Conservation (phyloP, 2,113 vertebrate species). For the Irena cyanogastra region DNA sequence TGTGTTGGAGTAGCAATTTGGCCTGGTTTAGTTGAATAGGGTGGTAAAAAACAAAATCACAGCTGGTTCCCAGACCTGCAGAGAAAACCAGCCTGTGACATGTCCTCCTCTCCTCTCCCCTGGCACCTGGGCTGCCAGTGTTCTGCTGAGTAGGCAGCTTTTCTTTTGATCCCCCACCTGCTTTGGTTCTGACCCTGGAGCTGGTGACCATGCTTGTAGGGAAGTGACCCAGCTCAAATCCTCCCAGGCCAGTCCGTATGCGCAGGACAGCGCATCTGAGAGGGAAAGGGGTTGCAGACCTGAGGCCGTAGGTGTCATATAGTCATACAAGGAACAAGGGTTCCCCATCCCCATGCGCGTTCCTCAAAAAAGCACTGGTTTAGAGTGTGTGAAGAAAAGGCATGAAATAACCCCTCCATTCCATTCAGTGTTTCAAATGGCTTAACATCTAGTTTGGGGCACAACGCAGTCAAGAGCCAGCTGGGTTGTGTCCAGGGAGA, state of each 20-base stretch:
- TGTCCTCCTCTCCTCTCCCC: neutral
- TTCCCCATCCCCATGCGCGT: neutral
- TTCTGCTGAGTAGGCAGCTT: neutral
- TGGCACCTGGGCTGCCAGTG: neutral
- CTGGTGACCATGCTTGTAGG: neutral
- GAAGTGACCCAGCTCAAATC: neutral
- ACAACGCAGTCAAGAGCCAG: neutral
- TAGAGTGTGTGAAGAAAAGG: neutral
- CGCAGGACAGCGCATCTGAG: accelerated
- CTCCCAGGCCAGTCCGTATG: accelerated
- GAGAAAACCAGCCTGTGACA: neutral
- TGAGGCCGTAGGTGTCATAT: accelerated
- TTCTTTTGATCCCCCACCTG: neutral
- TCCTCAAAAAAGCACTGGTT: neutral
- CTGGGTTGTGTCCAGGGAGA: constrained; percentile 1
- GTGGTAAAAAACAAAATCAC: neutral
- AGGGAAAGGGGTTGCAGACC: accelerated
- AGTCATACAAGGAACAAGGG: neutral
- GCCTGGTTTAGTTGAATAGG: neutral
- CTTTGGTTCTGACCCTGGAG: accelerated
- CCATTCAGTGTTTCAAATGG: neutral
- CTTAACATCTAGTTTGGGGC: neutral
- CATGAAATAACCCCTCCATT: accelerated
- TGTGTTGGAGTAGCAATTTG: neutral
- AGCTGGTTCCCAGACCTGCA: neutral